Conservation (phyloP, 2,888 invertebrate species). For the Sphinx pinastri region DNA sequence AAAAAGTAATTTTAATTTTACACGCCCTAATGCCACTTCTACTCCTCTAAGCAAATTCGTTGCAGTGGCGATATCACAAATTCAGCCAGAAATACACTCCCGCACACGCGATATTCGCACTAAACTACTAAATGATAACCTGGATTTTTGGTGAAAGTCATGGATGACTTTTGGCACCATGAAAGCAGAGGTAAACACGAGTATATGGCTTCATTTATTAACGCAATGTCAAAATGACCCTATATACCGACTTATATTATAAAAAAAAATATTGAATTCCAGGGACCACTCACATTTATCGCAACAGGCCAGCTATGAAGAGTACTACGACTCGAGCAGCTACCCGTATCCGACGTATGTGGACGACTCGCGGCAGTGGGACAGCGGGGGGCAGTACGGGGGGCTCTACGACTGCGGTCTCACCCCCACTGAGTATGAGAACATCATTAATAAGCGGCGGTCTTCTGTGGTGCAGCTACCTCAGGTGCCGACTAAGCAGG, state of each 20-base stretch:
- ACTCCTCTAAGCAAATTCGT: too few relatives aligned
- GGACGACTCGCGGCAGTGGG: conserved; percentile 89
- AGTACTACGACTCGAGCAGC: conserved; percentile 86
- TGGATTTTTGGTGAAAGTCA: too few relatives aligned
- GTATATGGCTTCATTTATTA: too few relatives aligned
- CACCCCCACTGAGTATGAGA: conserved; percentile 83
- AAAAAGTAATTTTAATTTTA: too few relatives aligned
- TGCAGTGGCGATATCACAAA: too few relatives aligned
- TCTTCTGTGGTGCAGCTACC: conserved; percentile 80
- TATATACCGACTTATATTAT: neutral
- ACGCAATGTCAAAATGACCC: neutral
- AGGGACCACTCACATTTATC: conserved; percentile 81
- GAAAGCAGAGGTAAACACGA: too few relatives aligned
- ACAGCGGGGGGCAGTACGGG: conserved; percentile 85
- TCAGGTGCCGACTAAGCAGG: conserved; percentile 79
- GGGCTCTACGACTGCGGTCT: conserved; percentile 67
- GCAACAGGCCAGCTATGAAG: conserved; percentile 84
- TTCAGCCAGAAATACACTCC: too few relatives aligned
- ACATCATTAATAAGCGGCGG: conserved; percentile 81
- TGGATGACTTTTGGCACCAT: too few relatives aligned
- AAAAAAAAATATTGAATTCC: conserved; percentile 34
- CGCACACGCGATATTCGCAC: too few relatives aligned
- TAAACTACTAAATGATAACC: too few relatives aligned
- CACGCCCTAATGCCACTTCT: too few relatives aligned
- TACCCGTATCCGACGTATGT: conserved; percentile 84